Conservation (phyloP, 2,113 vertebrate genomes). For the Saccopteryx bilineata region DNA sequence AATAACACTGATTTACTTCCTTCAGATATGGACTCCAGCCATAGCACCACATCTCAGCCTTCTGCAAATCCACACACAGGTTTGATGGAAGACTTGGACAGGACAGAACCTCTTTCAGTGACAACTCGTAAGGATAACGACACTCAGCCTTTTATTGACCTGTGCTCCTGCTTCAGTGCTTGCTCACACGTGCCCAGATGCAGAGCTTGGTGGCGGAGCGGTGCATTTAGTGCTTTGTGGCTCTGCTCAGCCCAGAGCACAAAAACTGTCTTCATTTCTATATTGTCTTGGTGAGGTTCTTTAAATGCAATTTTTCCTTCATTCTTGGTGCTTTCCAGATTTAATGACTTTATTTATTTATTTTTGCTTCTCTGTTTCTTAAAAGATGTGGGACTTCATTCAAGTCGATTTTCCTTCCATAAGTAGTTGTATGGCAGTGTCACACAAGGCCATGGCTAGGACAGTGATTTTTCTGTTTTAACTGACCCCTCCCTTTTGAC, state of each 20-base stretch:
- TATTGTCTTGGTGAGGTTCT: constrained; percentile 12
- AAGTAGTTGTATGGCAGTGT: not conserved
- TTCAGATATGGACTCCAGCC: constrained; percentile 72
- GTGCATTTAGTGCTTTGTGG: not conserved
- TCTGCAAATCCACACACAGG: constrained; percentile 60
- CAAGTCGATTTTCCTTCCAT: constrained; percentile 3
- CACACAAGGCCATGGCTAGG: not conserved
- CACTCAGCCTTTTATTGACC: not conserved
- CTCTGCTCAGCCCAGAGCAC: not conserved
- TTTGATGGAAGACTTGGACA: constrained; percentile 69
- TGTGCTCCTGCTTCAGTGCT: not conserved
- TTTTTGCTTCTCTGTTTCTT: no score
- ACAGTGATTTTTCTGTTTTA: constrained; percentile 30
- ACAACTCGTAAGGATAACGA: constrained; percentile 80
- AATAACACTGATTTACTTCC: constrained; percentile 77
- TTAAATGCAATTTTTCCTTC: constrained; percentile 38
- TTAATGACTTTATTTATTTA: not conserved
- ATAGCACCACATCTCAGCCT: constrained; percentile 65
- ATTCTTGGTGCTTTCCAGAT: constrained; percentile 23
- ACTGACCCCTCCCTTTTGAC: not conserved
- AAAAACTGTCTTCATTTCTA: not conserved
- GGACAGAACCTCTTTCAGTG: constrained; percentile 56
- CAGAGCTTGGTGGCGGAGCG: constrained; percentile 56
- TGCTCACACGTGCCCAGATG: not conserved
- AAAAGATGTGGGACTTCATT: not conserved